A percentile compares a stretch with the other conserved stretches of the same genome.
Conservation (phyloP, 1,140 invertebrate genomes). For the Caenorhabditis brenneri region DNA sequence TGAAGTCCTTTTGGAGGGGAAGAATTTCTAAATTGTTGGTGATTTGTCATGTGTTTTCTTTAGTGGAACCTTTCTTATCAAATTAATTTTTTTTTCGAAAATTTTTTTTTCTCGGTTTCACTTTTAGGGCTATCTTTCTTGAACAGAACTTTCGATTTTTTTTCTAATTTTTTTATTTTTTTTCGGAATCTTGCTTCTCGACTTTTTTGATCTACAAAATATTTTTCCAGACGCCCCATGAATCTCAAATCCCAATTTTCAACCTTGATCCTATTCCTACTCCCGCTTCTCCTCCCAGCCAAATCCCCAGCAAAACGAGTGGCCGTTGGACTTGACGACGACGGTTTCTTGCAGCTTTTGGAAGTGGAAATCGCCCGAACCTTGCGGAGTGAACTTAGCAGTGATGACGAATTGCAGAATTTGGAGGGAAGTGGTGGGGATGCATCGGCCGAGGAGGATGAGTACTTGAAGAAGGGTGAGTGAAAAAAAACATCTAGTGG, state of each 20-base stretch:
- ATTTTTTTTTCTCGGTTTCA: too few species aligned
- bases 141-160: too few species aligned
- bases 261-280: background rate
- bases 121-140: too few species aligned
- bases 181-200: too few species aligned
- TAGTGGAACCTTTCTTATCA: too few species aligned
- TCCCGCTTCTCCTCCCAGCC: background rate
- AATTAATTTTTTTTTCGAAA: too few species aligned
- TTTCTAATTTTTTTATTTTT: too few species aligned
- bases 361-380: background rate
- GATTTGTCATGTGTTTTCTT: background rate
- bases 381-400: background rate
- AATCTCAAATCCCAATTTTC: too few species aligned
- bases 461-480: background rate
- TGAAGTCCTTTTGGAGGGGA: background rate
- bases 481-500: too few species aligned
- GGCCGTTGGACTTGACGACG: background rate
- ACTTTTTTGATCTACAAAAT: too few species aligned
- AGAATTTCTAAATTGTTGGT: background rate
- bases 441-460: background rate
- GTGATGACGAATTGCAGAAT: conserved; percentile 8
- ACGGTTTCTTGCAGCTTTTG: background rate
- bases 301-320: background rate
- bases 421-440: background rate
- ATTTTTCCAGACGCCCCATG: background rate